Conservation (phyloP, 2,888 invertebrate species). For the Endotricha flammealis region DNA sequence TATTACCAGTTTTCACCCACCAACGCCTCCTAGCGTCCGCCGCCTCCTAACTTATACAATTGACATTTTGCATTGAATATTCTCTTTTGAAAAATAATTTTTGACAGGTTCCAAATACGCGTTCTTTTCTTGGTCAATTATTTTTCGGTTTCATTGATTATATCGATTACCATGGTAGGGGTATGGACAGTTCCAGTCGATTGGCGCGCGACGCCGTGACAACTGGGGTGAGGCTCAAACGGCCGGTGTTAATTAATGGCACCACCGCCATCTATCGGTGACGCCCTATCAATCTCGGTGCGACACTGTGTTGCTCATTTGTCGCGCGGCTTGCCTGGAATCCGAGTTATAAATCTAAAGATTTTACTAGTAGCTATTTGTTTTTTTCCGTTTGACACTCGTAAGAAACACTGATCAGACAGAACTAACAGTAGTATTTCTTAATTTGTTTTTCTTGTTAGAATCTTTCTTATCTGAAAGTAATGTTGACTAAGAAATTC, state of each 20-base stretch:
- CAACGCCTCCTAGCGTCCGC: too few species aligned
- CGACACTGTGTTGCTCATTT: slow-evolving; percentile 49
- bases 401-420: too few species aligned
- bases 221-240: slow-evolving; percentile 38
- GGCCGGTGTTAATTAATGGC: slow-evolving; percentile 61
- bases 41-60: too few species aligned
- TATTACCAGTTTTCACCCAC: too few species aligned
- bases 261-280: slow-evolving; percentile 62
- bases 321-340: slow-evolving; percentile 31
- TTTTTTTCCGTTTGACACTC: background rate
- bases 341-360: slow-evolving; percentile 5
- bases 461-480: too few species aligned
- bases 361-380: slow-evolving; percentile 4
- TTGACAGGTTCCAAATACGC: too few species aligned
- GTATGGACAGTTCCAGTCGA: slow-evolving; percentile 10
- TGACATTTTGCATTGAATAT: too few species aligned
- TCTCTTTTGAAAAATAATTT: too few species aligned
- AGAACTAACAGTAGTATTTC: too few species aligned
- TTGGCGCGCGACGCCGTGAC: slow-evolving; percentile 32
- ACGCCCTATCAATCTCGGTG: slow-evolving; percentile 62
- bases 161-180: slow-evolving; percentile 13
- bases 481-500: too few species aligned
- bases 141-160: background rate
- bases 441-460: too few species aligned
- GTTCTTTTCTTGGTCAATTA: background rate